Conservation (phyloP, 2,113 vertebrate genomes). For the Gobio gobio region DNA sequence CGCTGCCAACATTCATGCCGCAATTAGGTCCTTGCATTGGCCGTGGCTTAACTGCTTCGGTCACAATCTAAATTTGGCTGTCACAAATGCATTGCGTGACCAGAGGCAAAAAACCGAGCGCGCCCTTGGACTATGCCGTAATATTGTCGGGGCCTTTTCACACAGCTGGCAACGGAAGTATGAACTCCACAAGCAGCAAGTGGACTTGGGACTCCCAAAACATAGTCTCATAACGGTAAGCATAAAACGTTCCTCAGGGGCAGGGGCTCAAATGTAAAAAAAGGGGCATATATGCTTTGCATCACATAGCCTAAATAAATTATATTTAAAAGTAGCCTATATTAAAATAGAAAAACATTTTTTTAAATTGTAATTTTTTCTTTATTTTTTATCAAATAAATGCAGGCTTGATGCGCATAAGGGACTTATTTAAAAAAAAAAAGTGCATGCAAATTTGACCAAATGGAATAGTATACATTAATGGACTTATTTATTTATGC, state of each 20-base stretch:
- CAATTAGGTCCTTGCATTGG: constrained; percentile 35
- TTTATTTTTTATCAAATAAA: no score
- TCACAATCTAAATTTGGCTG: constrained; percentile 42
- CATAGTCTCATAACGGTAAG: constrained; percentile 80
- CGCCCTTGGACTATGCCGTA: constrained; percentile 23
- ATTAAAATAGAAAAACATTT: no score
- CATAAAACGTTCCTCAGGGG: constrained; percentile 77
- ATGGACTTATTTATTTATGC: no score
- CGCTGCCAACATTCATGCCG: constrained; percentile 34
- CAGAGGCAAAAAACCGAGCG: constrained; percentile 35
- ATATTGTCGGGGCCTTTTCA: constrained; percentile 32
- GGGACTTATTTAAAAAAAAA: no score
- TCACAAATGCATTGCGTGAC: constrained; percentile 23
- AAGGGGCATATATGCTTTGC: no score
- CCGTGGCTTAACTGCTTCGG: constrained; percentile 45
- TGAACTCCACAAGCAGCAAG: constrained; percentile 36
- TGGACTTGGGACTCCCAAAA: constrained; percentile 68
- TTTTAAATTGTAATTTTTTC: no score
- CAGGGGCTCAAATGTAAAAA: not conserved
- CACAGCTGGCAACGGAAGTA: constrained; percentile 38
- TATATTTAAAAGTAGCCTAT: no score
- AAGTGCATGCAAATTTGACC: no score
- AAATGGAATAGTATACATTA: no score
- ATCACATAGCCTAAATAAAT: no score
- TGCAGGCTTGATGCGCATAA: no score